Conservation (phyloP, 2,888 invertebrate genomes). For the Zhuqinia jingwanae region DNA sequence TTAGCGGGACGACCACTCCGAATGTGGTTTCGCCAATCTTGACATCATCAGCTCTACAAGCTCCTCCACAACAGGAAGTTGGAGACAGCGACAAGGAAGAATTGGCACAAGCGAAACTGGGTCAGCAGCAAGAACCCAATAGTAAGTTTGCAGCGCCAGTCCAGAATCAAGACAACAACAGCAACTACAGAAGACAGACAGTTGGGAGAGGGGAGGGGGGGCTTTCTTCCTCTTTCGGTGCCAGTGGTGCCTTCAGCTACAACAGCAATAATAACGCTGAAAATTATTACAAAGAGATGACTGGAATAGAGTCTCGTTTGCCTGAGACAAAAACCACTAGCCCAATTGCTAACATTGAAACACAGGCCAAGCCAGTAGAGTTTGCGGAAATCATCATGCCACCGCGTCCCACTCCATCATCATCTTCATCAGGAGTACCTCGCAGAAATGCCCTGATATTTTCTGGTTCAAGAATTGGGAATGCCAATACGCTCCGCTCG, state of each 20-base stretch:
- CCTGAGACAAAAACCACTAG: background rate
- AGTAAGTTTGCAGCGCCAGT: background rate
- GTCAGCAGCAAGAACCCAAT: constrained; percentile 7
- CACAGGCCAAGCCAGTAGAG: background rate
- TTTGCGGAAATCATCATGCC: too few species aligned
- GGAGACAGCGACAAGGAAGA: constrained; percentile 36
- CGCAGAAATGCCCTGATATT: background rate
- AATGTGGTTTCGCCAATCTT: constrained; percentile 44
- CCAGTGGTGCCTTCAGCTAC: constrained; percentile 17
- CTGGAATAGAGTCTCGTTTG: constrained; percentile 23
- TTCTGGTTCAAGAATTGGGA: background rate
- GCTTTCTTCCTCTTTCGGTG: constrained; percentile 33
- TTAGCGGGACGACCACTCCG: constrained; percentile 49
- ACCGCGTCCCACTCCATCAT: constrained; percentile 1
- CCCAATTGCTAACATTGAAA: background rate
- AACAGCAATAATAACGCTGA: constrained; percentile 27
- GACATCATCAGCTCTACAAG: constrained; percentile 49
- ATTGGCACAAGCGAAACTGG: constrained; percentile 2
- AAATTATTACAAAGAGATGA: constrained; percentile 28
- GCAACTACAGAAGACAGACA: constrained; percentile 23
- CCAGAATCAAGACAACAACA: constrained; percentile 21
- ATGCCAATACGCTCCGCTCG: background rate
- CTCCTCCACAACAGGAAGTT: constrained; percentile 54
- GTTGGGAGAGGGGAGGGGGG: background rate
- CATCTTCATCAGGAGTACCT: constrained; percentile 23